phyloP scores from a whole-genome alignment of 2,888 invertebrate species.

The Limnephilus rhombicus region DNA sequence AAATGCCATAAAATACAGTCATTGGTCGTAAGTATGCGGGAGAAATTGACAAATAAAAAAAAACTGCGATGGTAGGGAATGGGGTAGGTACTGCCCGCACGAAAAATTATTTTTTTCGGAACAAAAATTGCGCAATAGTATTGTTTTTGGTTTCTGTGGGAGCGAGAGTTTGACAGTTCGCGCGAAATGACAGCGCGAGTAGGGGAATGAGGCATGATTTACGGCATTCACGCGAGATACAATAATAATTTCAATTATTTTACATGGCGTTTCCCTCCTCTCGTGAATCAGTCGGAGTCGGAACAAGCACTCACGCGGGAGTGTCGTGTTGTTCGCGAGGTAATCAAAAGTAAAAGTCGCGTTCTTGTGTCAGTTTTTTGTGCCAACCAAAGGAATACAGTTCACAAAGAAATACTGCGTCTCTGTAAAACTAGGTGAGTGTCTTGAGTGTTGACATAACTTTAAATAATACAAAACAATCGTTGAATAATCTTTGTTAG shows the following conservation, averaged over 20 bases:
- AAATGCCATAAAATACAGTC: too few species aligned
- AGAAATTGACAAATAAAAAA: too few species aligned
- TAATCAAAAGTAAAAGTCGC: constrained; percentile 36
- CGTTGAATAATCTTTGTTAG: background rate
- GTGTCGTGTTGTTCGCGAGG: background rate
- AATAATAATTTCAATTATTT: background rate
- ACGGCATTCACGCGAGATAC: constrained; percentile 3
- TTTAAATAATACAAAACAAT: background rate
- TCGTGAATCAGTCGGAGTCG: constrained; percentile 4
- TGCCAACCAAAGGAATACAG: constrained; percentile 37
- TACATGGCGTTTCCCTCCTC: background rate
- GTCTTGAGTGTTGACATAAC: background rate
- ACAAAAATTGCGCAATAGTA: constrained; percentile 41
- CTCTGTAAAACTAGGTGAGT: background rate
- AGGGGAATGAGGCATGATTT: constrained; percentile 11
- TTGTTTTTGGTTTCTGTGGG: background rate
- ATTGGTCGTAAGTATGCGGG: too few species aligned
- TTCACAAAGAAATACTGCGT: background rate
- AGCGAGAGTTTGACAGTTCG: constrained; percentile 38
- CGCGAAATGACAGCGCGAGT: constrained; percentile 19
- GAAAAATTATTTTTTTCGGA: background rate
- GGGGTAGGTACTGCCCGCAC: background rate
- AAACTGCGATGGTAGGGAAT: background rate
- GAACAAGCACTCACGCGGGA: background rate
- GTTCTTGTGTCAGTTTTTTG: constrained; percentile 31